Evolutionary conservation across 2,797 vertebrate genomes (phyloP), one percentile per base, ranked within the genome.

Genomic region (Acanthis flammea): DNA sequence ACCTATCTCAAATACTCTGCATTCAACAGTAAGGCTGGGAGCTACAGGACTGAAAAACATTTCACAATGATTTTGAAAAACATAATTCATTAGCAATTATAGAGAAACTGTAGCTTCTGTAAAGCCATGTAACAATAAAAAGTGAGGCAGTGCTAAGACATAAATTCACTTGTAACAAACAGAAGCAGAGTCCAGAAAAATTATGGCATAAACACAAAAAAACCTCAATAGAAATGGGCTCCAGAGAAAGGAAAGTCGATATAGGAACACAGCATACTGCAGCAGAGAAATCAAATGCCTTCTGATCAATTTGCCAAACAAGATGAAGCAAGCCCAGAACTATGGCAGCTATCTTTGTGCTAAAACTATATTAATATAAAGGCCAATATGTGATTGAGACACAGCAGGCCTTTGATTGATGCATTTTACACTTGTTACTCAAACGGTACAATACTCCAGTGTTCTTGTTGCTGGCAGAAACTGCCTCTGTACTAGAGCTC

Each of bases 1-100:
- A 51, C 51, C 60, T 31, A 35, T 71, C n/a, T 78, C 48, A 73
- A 88, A 76, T 27, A 81, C 19, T 42, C 1, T 63, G 44, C 60
- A 45, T 81, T 82, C 47, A 82, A 8, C 47, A 63, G 19, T n/a
- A 58, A 58, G n/a, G 50, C 55, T 75, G 62, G 33, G 62, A 92
- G 60, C 71, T 74, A 87, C 35, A 55, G 51, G 60, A 45, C 8
- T 41, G 63, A 82, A 75, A 93, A 93, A 70, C 62, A 84, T 81
- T 78, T 79, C 41, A 66, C 0, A 1, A 18, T n/a, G 25, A 85
- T 85, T 89, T 63, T 71, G 45, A 79, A 93, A 91, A 86, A 44
- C 13, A 22, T 67, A 92, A 86, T 82, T 96, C 44, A 79, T 89
- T 89, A 76, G 51, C 70, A 94, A 84, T 95, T 94, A 88, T 13